Evolutionary conservation across 2,888 invertebrate species (phyloP), one percentile per base, ranked within the genome.

Genomic region (Formica aserva): DNA sequence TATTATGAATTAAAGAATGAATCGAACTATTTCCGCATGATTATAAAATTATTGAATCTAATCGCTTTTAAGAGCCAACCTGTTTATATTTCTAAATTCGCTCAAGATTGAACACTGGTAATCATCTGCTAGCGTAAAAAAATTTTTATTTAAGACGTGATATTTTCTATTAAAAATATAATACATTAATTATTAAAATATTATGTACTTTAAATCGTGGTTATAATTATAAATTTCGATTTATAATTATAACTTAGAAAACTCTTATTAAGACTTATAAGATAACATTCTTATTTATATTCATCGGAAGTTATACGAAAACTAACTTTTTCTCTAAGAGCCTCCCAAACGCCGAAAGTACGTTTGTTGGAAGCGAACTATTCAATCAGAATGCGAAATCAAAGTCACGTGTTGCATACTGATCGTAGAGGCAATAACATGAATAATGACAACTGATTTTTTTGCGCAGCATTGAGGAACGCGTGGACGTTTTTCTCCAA

Each of bases 391-490:
- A 84, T 89, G 88, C 86, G 84, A 87, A 77, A 84, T 86, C 86
- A 65, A 83, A 87, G 83, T 86, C 85, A 86, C 85, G 82, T 88
- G 86, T 88, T 81, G 67, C 22, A 38, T 13, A 65, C 35, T 65
- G 32, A n/a, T n/a, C 66, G 48, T 74, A 80, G 81, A 41, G 69
- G 86, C 67, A 83, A 83, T 87, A 87, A 85, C 88, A 66, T 83
- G 84, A 86, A 83, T 86, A 90, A 91, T 86, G 86, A 69, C 78
- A 71, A 75, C 81, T 69, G 80, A 87, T 90, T 88, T 91, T 90
- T 85, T 82, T 63, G 77, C 55, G 86, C 82, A 85, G 52, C 77
- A 5, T 41, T 60, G 78, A 78, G 78, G 52, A 82, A 71, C 76
- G 71, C 71, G 67, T 63, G 57, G 4, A 60, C 32, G 75, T 78